Percentiles rank a stretch among this genome's conserved stretches.
phyloP scores from a whole-genome alignment of 2,797 vertebrate species.

The Tokudaia tokunoshimensis region DNA sequence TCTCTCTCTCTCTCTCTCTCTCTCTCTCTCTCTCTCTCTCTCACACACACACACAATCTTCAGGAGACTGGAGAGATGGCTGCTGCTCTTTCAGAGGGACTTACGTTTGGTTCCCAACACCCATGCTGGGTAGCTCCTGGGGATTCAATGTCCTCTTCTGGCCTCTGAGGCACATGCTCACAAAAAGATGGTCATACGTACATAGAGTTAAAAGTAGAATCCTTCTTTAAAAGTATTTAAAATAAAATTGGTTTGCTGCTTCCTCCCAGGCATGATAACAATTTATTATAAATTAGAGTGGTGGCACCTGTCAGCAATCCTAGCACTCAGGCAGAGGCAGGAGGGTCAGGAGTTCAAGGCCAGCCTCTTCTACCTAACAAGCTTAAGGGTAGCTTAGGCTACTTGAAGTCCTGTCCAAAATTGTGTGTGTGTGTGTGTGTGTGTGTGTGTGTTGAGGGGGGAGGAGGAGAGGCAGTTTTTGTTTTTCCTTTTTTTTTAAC shows the following conservation, averaged over 20 bases:
- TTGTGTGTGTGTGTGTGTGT: too few species aligned
- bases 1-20: background rate
- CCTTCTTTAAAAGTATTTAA: background rate
- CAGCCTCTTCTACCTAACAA: background rate
- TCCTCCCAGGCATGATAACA: background rate
- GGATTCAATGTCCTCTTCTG: background rate
- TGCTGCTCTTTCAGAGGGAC: background rate
- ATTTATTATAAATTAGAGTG: background rate
- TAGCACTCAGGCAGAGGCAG: background rate
- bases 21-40: background rate
- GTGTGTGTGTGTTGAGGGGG: too few species aligned
- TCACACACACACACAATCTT: background rate
- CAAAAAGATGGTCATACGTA: background rate
- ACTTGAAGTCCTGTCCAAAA: background rate
- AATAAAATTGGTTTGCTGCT: background rate
- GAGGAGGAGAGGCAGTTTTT: fast-evolving
- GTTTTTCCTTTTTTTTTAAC: too few species aligned
- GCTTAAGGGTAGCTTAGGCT: background rate
- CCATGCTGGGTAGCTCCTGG: background rate
- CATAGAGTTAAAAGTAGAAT: background rate
- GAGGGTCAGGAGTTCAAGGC: background rate
- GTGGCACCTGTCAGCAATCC: background rate
- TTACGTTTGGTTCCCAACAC: background rate
- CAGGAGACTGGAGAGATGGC: background rate
- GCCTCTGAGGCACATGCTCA: background rate